These are phyloP conservation scores for Sebastes oblongus DNA, from an alignment of 2,797 vertebrate species.

Conservation along the genomic window DNA sequence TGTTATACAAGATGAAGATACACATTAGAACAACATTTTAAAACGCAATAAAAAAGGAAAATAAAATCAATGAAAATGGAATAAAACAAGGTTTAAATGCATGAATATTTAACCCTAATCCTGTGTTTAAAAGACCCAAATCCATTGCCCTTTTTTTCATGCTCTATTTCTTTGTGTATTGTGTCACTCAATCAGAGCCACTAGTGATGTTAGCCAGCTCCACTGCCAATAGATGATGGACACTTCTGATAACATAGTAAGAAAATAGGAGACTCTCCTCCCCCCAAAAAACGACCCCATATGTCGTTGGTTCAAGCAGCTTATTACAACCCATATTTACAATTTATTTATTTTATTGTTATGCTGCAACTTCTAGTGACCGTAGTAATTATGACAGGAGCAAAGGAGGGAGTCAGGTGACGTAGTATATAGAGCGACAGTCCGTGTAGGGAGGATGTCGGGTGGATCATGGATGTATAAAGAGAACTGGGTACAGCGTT, in stretches of 20 bases:
- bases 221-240: neutral
- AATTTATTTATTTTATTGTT: too few species aligned
- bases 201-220: neutral
- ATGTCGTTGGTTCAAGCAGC: too few species aligned
- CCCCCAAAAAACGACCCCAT: too few species aligned
- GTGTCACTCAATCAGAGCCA: neutral
- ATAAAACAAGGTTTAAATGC: neutral
- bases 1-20: neutral
- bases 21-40: neutral
- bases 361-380: too few species aligned
- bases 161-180: neutral
- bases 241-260: neutral
- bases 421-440: too few species aligned
- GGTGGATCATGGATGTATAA: too few species aligned
- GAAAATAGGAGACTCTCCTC: too few species aligned
- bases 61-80: neutral
- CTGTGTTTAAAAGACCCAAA: too few species aligned
- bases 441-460: too few species aligned
- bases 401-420: too few species aligned
- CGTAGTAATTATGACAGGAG: too few species aligned
- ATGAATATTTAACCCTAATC: neutral
- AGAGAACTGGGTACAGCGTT: rapidly evolving
- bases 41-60: neutral
- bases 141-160: neutral
- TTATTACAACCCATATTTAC: too few species aligned